Evolutionary conservation across 2,797 vertebrate species (phyloP).

Genomic region (Cyclopterus lumpus): DNA sequence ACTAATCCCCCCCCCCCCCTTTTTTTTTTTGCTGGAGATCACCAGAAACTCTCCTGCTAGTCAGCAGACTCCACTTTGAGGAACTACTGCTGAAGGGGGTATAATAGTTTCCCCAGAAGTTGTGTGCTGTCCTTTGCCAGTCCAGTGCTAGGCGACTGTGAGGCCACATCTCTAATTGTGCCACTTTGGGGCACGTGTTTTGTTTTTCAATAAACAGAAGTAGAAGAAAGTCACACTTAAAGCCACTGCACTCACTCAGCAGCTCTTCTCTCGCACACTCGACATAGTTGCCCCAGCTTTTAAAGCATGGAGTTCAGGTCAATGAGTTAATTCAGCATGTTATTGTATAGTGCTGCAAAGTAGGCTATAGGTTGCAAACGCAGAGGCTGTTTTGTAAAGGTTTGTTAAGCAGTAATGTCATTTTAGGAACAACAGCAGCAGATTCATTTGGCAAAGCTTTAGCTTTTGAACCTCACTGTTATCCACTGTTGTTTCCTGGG

Average conservation of each 20-base stretch:
- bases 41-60: neutral
- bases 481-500: conserved; percentile 18
- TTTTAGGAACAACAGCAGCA: neutral
- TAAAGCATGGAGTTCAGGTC: conserved; percentile 23
- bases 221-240: conserved; percentile 59
- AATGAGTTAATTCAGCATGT: conserved; percentile 26
- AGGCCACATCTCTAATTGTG: conserved; percentile 56
- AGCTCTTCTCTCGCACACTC: conserved; percentile 29
- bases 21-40: neutral
- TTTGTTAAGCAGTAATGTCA: neutral
- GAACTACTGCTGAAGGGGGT: neutral
- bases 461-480: conserved; percentile 15
- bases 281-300: conserved; percentile 20
- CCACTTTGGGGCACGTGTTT: conserved; percentile 69
- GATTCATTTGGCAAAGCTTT: neutral
- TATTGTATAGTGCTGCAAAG: neutral
- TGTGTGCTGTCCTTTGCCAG: neutral
- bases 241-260: conserved; percentile 48
- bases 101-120: conserved; percentile 26
- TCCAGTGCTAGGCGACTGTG: conserved; percentile 6
- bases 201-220: conserved; percentile 73
- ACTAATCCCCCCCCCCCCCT: neutral
- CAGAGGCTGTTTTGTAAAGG: neutral
- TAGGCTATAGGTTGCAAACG: neutral
- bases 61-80: neutral